Evolutionary conservation across 2,888 invertebrate genomes (phyloP), one percentile per base, ranked within the genome.

Genomic region (Drosophila neotestacea): DNA sequence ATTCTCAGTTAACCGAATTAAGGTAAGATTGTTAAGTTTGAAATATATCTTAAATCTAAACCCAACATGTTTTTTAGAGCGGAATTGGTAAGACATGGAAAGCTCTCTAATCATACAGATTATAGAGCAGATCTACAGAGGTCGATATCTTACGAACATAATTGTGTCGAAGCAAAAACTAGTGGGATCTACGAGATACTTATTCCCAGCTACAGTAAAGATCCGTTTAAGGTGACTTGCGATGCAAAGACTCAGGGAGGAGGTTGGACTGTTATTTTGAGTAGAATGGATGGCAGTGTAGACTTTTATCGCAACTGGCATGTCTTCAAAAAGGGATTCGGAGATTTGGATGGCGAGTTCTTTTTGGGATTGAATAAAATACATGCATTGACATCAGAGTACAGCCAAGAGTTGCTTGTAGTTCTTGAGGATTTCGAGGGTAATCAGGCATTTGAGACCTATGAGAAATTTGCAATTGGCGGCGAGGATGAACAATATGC

Each of bases 281-380:
- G 22, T 22, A 22, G 22, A 22, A 3, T 22, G 22, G 22, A 22
- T 22, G 22, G 22, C 22, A 22, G 22, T 22, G 22, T 22, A 2
- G 22, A 22, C 22, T 22, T 22, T 22, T 22, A 22, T 22, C 22
- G 22, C 22, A 22, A 22, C 3, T 22, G 22, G 22, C 22, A 22
- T 34, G 4, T 10, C 11, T 48, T 16, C 6, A 48, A 48, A 34
- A 48, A 34, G 16, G 48, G 48, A 34, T 48, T 48, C 10, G 48
- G 48, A 22, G 48, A 48, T 34, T 16, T 48, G 10, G 48, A 48
- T 22, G 48, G 48, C n/a, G 48, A 48, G n/a, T 48, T 48, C 34
- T 48, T 48, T 6, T 34, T 48, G 16, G 48, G 48, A 1, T 34
- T 48, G 34, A 32, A 48, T 34, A 48, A 48, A 34, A 48, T 48